phyloP scores from a whole-genome alignment of 2,888 invertebrate species.

The Nemotelus nigrinus region DNA sequence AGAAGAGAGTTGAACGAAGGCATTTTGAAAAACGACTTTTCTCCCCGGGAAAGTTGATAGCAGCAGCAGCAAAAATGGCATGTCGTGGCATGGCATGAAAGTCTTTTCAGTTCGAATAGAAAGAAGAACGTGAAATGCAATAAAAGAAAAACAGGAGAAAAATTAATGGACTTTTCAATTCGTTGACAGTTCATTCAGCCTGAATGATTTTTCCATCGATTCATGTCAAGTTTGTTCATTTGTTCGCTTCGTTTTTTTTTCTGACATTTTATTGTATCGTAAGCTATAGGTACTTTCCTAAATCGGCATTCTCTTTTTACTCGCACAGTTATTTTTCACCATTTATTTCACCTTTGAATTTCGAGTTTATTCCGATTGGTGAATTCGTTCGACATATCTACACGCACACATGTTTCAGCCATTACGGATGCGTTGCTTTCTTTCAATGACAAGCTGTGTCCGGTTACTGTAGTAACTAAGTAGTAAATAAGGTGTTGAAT shows the following conservation, averaged over 20 bases:
- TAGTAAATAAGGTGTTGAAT: no score
- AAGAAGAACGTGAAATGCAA: slow-evolving; percentile 21
- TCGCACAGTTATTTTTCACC: not conserved
- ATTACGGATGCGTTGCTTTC: no score
- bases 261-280: slow-evolving; percentile 28
- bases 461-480: no score
- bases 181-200: slow-evolving; percentile 55
- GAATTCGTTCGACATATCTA: not conserved
- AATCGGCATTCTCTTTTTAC: slow-evolving; percentile 18
- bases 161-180: slow-evolving; percentile 56
- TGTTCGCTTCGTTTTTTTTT: slow-evolving; percentile 1
- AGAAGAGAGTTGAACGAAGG: not conserved
- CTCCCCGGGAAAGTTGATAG: slow-evolving; percentile 31
- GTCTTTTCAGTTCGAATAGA: slow-evolving; percentile 13
- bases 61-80: not conserved
- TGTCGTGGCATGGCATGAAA: not conserved
- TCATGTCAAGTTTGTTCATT: slow-evolving; percentile 48
- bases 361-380: not conserved
- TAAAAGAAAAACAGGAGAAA: slow-evolving; percentile 41
- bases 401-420: no score
- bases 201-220: slow-evolving; percentile 54
- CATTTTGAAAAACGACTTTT: slow-evolving; percentile 41
- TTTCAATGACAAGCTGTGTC: no score
- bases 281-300: not conserved
- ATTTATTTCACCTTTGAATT: not conserved